Conservation (phyloP, 2,113 vertebrate genomes). For the Holacanthus passer region DNA sequence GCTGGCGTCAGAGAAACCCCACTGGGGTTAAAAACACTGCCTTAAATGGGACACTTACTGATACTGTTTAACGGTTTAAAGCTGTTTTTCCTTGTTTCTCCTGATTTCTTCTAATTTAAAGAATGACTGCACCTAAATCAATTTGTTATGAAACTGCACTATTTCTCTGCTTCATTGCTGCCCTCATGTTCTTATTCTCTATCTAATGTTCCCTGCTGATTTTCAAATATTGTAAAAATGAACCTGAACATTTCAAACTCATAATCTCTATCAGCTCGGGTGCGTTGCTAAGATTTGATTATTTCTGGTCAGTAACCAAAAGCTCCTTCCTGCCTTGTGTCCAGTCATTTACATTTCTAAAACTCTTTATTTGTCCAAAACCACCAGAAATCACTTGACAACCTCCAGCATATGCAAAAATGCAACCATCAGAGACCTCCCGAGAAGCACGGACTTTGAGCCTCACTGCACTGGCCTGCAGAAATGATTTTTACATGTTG, state of each 20-base stretch:
- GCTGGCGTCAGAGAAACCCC: background rate
- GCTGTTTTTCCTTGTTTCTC: background rate
- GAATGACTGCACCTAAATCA: background rate
- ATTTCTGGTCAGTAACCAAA: background rate
- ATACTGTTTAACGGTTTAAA: too few species aligned
- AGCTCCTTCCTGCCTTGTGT: too few species aligned
- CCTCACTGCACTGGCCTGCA: too few species aligned
- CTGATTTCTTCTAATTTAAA: background rate
- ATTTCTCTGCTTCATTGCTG: background rate
- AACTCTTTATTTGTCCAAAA: background rate
- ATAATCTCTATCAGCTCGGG: background rate
- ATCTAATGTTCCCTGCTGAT: background rate
- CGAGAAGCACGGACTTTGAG: background rate
- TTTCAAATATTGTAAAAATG: background rate
- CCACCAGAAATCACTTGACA: background rate
- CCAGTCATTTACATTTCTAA: background rate
- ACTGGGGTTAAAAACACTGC: background rate
- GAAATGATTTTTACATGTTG: background rate
- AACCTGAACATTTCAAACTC: background rate
- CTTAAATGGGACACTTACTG: background rate
- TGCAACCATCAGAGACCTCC: background rate
- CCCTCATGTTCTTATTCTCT: background rate
- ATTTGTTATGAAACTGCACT: background rate
- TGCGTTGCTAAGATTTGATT: background rate
- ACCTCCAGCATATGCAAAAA: background rate